A percentile compares a stretch with the other conserved stretches of the same genome.
These are phyloP conservation scores for Sympetrum striolatum DNA, from an alignment of 2,888 invertebrate genomes.

Conservation along the genomic window DNA sequence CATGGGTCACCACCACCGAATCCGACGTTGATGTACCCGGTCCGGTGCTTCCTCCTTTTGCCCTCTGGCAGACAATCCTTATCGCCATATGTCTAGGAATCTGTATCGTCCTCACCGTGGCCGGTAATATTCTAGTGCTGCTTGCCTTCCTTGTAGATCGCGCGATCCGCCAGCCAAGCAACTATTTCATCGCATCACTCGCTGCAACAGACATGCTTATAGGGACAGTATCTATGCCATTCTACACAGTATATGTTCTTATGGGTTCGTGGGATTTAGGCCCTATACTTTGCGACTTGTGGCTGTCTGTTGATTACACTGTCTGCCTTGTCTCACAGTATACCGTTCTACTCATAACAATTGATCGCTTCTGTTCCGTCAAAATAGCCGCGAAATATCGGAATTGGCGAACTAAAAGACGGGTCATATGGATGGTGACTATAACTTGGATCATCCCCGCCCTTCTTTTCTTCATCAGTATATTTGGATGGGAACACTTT, in stretches of 20 bases:
- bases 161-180: conserved; percentile 94
- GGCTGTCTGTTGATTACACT: conserved; percentile 98
- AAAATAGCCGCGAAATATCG: conserved; percentile 97
- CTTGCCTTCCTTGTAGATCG: conserved; percentile 94
- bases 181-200: conserved; percentile 98
- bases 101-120: conserved; percentile 90
- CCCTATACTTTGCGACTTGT: conserved; percentile 93
- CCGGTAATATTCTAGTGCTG: conserved; percentile 94
- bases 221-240: conserved; percentile 97
- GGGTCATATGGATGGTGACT: conserved; percentile 94
- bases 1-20: conserved; percentile 31
- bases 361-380: conserved; percentile 98
- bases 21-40: not conserved
- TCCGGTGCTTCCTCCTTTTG: conserved; percentile 80
- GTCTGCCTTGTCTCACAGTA: conserved; percentile 99
- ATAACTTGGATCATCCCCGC: conserved; percentile 98
- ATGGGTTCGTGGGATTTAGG: conserved; percentile 98
- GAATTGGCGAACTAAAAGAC: conserved; percentile 93
- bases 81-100: conserved; percentile 86
- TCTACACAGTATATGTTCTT: conserved; percentile 96
- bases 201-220: conserved; percentile 97
- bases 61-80: conserved; percentile 86
- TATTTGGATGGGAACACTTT: conserved; percentile 99
- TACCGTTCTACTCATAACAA: conserved; percentile 97
- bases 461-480: conserved; percentile 94